These are phyloP conservation scores for Pontoporia blainvillei DNA, from an alignment of 2,113 vertebrate species.

Conservation along the genomic window DNA sequence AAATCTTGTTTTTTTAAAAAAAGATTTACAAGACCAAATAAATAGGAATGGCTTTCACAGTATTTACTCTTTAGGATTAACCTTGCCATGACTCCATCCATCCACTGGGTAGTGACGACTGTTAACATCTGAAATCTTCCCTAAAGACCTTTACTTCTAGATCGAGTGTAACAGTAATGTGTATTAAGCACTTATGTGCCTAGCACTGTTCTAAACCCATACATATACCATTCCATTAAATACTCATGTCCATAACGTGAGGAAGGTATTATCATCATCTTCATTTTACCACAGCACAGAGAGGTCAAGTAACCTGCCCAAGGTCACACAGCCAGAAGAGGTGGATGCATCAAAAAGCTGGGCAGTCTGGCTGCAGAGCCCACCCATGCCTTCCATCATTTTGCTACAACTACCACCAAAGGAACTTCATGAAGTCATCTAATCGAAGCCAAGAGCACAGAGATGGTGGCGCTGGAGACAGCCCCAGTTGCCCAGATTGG, in stretches of 20 bases:
- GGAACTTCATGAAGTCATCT: not conserved
- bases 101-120: not conserved
- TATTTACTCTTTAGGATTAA: not conserved
- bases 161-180: not conserved
- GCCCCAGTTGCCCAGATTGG: not conserved
- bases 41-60: not conserved
- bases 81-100: not conserved
- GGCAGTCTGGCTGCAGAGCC: not conserved
- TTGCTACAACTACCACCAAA: not conserved
- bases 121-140: not conserved
- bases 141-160: not conserved
- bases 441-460: not conserved
- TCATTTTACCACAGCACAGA: not conserved
- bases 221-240: not conserved
- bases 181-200: not conserved
- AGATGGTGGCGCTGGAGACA: not conserved
- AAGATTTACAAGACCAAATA: not conserved
- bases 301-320: not conserved
- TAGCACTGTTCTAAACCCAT: not conserved
- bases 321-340: not conserved
- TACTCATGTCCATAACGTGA: not conserved
- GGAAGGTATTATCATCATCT: not conserved
- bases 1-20: not conserved
- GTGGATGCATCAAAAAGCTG: not conserved
- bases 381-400: not conserved